phyloP scores from a whole-genome alignment of 2,113 vertebrate genomes.

The Mesitornis unicolor region DNA sequence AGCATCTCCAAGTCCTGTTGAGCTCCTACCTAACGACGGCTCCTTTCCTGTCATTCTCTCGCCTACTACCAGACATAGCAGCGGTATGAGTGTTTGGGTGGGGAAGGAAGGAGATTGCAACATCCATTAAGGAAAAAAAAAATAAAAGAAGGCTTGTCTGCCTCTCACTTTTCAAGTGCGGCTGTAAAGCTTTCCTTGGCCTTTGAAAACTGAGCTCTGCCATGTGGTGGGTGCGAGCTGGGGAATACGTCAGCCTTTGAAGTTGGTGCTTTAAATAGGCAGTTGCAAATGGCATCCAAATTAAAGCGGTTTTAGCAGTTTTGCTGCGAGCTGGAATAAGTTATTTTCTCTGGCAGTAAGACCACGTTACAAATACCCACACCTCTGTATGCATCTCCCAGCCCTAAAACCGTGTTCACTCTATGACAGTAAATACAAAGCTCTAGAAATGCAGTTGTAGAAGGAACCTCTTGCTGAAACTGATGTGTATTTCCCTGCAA shows the following conservation, averaged over 20 bases:
- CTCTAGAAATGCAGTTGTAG: background rate
- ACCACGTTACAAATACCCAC: background rate
- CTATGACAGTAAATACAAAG: background rate
- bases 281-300: background rate
- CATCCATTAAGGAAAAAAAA: background rate
- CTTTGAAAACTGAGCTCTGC: constrained; percentile 12
- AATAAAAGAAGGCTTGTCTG: background rate
- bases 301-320: background rate
- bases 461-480: background rate
- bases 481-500: background rate
- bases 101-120: constrained; percentile 68
- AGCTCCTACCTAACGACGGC: background rate
- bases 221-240: background rate
- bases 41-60: constrained; percentile 60
- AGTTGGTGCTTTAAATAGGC: constrained; percentile 11
- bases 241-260: constrained; percentile 12
- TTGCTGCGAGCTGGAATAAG: background rate
- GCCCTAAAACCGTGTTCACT: background rate
- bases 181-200: constrained; percentile 54
- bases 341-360: too few relatives aligned
- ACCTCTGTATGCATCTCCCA: background rate
- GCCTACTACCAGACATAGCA: constrained; percentile 40
- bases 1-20: background rate
- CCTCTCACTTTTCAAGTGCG: background rate
- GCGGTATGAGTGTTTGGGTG: constrained; percentile 52